Conservation (phyloP, 1,140 invertebrate genomes). For the Zelostemma sp. region DNA sequence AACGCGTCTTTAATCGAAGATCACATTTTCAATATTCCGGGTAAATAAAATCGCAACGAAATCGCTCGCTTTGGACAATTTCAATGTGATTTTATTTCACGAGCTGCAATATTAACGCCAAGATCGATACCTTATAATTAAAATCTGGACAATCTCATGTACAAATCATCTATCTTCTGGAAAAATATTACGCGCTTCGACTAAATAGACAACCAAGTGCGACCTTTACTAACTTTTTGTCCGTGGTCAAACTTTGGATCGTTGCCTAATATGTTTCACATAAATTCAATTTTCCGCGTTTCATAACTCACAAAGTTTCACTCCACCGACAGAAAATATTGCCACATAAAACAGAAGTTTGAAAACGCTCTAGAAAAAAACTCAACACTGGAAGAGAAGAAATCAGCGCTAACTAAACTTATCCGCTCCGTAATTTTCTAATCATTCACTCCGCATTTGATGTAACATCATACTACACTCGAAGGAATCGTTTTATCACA, state of each 20-base stretch:
- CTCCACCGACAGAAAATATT: too few relatives aligned
- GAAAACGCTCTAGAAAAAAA: too few relatives aligned
- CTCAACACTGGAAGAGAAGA: too few relatives aligned
- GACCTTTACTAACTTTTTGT: too few relatives aligned
- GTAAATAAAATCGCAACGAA: not conserved
- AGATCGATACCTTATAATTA: constrained; percentile 61
- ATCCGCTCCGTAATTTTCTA: not conserved
- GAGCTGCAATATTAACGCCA: constrained; percentile 43
- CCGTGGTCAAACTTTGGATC: too few relatives aligned
- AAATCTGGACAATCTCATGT: constrained; percentile 55
- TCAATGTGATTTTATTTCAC: not conserved
- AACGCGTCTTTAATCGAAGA: constrained; percentile 9
- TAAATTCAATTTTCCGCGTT: too few relatives aligned
- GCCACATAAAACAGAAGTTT: too few relatives aligned
- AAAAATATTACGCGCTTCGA: too few relatives aligned
- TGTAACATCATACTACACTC: not conserved
- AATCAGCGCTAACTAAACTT: too few relatives aligned
- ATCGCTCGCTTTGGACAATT: not conserved
- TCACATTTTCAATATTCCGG: constrained; percentile 9
- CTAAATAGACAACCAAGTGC: too few relatives aligned
- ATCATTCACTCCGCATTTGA: not conserved
- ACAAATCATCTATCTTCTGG: constrained; percentile 26
- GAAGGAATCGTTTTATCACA: not conserved
- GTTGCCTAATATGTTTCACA: too few relatives aligned
- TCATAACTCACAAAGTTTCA: too few relatives aligned